phyloP scores from a whole-genome alignment of 1,140 invertebrate species.

The Aphis craccivora region DNA sequence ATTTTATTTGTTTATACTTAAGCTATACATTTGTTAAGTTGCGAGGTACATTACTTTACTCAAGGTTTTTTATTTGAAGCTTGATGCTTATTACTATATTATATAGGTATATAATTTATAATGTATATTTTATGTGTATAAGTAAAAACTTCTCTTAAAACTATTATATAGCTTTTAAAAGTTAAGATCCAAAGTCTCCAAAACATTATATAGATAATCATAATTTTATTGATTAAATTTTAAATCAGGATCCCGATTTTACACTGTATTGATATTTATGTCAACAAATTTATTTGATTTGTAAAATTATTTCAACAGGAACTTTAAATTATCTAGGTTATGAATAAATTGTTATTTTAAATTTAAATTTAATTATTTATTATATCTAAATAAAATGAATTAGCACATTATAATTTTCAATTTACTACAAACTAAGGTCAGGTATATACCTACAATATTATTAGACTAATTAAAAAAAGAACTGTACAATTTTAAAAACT shows the following conservation, averaged over 20 bases:
- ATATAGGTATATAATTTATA: not conserved
- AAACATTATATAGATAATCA: conserved; percentile 8
- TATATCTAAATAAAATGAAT: not conserved
- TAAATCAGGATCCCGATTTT: not conserved
- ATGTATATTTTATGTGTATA: not conserved
- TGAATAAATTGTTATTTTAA: not conserved
- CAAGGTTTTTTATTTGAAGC: not conserved
- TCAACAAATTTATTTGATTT: not conserved
- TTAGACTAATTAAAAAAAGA: not conserved
- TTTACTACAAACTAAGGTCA: not conserved
- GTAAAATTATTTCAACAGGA: not conserved
- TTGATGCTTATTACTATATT: not conserved
- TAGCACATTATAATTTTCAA: not conserved
- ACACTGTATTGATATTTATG: not conserved
- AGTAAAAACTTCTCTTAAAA: conserved; percentile 1
- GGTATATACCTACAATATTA: conserved; percentile 19
- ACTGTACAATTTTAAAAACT: not conserved
- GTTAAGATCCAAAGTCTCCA: not conserved
- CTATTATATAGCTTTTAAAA: not conserved
- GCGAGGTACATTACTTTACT: not conserved
- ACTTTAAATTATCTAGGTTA: not conserved
- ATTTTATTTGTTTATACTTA: not conserved
- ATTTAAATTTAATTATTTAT: not conserved
- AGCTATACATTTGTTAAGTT: not conserved
- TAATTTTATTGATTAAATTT: not conserved